Evolutionary conservation across 2,113 vertebrate species (phyloP).

Genomic region (Cryptoleucopteryx plumbea): DNA sequence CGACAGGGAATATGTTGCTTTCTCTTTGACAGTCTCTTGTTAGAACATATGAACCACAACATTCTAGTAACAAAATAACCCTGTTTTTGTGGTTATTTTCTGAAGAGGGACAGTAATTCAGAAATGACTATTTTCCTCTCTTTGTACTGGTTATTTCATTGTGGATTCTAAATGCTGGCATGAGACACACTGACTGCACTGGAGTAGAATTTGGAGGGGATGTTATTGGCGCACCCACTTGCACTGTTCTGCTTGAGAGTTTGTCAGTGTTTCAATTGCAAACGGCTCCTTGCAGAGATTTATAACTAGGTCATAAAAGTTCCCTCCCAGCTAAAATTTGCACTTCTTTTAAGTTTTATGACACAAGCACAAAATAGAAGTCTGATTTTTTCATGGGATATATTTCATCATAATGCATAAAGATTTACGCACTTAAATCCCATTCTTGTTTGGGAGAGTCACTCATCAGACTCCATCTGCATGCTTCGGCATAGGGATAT

Average conservation of each 20-base stretch:
- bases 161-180: not conserved
- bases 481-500: not conserved
- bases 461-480: not conserved
- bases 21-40: slow-evolving; percentile 9
- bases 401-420: slow-evolving; percentile 26
- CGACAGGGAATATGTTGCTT: not conserved
- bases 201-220: slow-evolving; percentile 13
- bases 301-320: slow-evolving; percentile 53
- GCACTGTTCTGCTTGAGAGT: slow-evolving; percentile 5
- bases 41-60: slow-evolving; percentile 33
- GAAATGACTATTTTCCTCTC: slow-evolving; percentile 37
- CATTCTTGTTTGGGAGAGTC: not conserved
- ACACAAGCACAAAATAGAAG: slow-evolving; percentile 6
- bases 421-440: not conserved
- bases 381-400: not conserved
- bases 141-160: slow-evolving; percentile 17
- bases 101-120: slow-evolving; percentile 37
- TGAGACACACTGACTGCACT: not conserved
- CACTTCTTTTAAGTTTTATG: slow-evolving; percentile 64
- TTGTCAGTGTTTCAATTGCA: slow-evolving; percentile 34
- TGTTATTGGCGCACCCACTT: not conserved
- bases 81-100: slow-evolving; percentile 28
- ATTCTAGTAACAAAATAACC: slow-evolving; percentile 32
- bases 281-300: slow-evolving; percentile 50
- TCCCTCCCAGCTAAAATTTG: slow-evolving; percentile 50